Conservation (phyloP, 1,140 invertebrate species). For the Halesus radiatus region DNA sequence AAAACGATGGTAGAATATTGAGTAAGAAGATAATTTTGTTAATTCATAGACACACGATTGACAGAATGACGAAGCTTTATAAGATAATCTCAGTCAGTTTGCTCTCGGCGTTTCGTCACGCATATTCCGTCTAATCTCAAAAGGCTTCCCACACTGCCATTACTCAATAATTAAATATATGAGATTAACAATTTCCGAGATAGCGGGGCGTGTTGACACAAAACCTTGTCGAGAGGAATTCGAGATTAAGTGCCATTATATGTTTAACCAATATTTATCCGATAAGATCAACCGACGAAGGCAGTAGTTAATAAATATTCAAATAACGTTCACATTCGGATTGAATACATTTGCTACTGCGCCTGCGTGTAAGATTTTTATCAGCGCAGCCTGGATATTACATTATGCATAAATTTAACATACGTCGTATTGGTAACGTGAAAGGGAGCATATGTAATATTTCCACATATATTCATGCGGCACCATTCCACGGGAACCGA, state of each 20-base stretch:
- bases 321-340: slow-evolving; percentile 37
- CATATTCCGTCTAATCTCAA: not conserved
- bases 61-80: too few species aligned
- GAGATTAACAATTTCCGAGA: slow-evolving; percentile 26
- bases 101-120: not conserved
- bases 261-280: slow-evolving; percentile 34
- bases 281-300: slow-evolving; percentile 31
- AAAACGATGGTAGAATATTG: too few species aligned
- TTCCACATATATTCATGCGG: slow-evolving; percentile 32
- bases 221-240: slow-evolving; percentile 9
- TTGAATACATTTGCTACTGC: slow-evolving; percentile 39
- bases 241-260: slow-evolving; percentile 31
- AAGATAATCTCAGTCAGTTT: too few species aligned
- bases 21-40: too few species aligned
- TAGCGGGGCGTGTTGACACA: slow-evolving; percentile 27
- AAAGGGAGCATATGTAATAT: slow-evolving; percentile 40
- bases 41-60: too few species aligned
- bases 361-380: slow-evolving; percentile 40
- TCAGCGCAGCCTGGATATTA: slow-evolving; percentile 41
- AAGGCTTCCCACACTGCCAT: not conserved
- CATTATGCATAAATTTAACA: slow-evolving; percentile 47
- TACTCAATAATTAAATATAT: slow-evolving; percentile 20
- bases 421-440: slow-evolving; percentile 36
- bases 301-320: slow-evolving; percentile 44
- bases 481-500: slow-evolving; percentile 12